A percentile compares a stretch with the other conserved stretches of the same genome.
Evolutionary conservation across 2,797 vertebrate species (phyloP).

Genomic region (Pelobates cultripes): DNA sequence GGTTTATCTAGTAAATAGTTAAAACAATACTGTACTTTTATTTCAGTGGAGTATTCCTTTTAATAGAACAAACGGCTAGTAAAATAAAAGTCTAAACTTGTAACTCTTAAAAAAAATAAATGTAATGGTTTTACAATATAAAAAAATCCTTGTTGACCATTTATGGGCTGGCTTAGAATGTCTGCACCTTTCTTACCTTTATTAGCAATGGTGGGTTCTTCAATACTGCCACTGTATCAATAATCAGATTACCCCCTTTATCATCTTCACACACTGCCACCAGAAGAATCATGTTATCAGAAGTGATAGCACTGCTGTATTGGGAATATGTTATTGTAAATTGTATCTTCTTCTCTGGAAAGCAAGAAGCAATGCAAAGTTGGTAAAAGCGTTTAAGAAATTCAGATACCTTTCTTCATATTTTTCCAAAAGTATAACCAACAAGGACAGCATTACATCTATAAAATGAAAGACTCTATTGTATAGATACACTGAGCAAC

Average conservation of each 20-base stretch:
- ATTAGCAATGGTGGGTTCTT: slow-evolving; percentile 69
- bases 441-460: too few relatives aligned
- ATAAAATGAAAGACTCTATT: too few relatives aligned
- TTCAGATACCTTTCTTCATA: too few relatives aligned
- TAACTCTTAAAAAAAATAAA: too few relatives aligned
- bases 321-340: slow-evolving; percentile 67
- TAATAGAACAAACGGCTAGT: neutral
- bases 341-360: slow-evolving; percentile 65
- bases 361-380: slow-evolving; percentile 36
- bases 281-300: slow-evolving; percentile 73
- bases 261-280: slow-evolving; percentile 70
- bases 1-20: neutral
- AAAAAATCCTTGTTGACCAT: neutral
- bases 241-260: slow-evolving; percentile 63
- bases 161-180: neutral
- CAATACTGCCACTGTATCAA: slow-evolving; percentile 72
- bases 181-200: slow-evolving; percentile 61
- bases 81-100: too few relatives aligned
- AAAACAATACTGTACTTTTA: neutral
- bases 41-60: neutral
- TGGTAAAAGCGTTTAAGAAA: neutral
- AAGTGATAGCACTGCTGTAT: slow-evolving; percentile 67
- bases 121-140: neutral
- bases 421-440: too few relatives aligned
- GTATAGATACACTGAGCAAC: too few relatives aligned